Base-by-base conservation (phyloP, 1,140 invertebrate genomes). In the Panulirus ornatus region DNA sequence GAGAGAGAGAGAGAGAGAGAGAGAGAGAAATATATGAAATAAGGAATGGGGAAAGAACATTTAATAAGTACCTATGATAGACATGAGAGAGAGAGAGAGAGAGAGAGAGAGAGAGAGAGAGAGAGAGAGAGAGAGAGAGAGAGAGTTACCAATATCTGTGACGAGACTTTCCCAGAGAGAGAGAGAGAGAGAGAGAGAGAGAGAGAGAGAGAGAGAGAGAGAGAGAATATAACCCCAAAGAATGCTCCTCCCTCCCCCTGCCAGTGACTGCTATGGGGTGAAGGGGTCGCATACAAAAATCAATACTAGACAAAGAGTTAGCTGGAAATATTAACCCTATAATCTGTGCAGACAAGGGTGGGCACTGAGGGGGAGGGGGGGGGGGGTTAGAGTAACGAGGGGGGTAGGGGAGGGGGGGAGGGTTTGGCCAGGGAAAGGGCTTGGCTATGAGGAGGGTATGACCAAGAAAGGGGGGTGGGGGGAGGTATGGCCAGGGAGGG, bases 291-390 rank as follows among this genome's bases (percentile, higher is more conserved):
- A 16, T 34, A 75, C 63, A 89, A 84, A 89, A 89, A 89, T 89
- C 88, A 89, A 89, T 89, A 89, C 70, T 38, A 89, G 88, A 89
- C 88, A 89, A 89, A 89, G 88, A 89, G 79, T 89, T 84, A 71
- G 88, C 79, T 89, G 84, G 79, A 89, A 89, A 89, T 89, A 89
- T 89, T 89, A 89, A 89, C 88, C 87, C 88, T 89, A 89, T 89
- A 89, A 89, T 89, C 88, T 89, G 88, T 83, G 88, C 66, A 71
- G 88, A 70, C 63, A 38, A 27, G 27, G 44, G 88, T 42, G 70
- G 38, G 54, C 27, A 42, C 40, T 1, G 19, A 22, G 1, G 40
- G 76, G 36, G 16, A n/a, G 9, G 34, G 58, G 54, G 16, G 36
- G 0, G 42, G 78, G 63, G 54, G 47, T 38, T 34, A 9, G 30